phyloP scores from a whole-genome alignment of 2,888 invertebrate genomes.

The Sicus ferrugineus region DNA sequence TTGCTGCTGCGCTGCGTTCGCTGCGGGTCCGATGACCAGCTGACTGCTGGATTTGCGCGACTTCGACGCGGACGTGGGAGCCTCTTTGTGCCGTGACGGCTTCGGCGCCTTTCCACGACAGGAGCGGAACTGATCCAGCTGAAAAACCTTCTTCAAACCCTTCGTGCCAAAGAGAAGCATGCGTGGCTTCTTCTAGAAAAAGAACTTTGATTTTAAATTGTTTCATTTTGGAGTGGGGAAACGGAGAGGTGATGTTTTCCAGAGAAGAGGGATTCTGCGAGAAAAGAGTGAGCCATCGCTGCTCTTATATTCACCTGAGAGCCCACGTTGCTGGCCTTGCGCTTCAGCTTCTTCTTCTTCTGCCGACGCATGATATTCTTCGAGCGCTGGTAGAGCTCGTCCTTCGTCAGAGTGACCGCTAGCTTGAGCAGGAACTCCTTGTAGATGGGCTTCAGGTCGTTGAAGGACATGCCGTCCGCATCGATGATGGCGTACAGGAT shows the following conservation, averaged over 20 bases:
- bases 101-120: constrained; percentile 59
- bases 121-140: constrained; percentile 64
- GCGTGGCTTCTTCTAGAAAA: constrained; percentile 67
- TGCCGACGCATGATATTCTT: constrained; percentile 89
- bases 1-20: constrained; percentile 59
- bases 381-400: constrained; percentile 88
- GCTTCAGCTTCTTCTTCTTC: constrained; percentile 73
- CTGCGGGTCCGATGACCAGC: constrained; percentile 51
- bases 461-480: constrained; percentile 92
- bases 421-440: constrained; percentile 88
- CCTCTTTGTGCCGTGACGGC: constrained; percentile 52
- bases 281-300: neutral
- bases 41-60: constrained; percentile 46
- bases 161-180: constrained; percentile 71
- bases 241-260: no score
- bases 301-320: constrained; percentile 48
- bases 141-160: constrained; percentile 72
- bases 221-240: neutral
- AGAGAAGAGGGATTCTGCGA: no score
- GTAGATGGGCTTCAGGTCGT: constrained; percentile 89
- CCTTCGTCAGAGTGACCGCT: constrained; percentile 88
- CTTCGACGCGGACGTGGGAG: constrained; percentile 37
- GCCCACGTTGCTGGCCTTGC: constrained; percentile 64
- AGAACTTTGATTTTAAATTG: constrained; percentile 11
- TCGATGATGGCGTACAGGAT: constrained; percentile 88